Base-by-base conservation (phyloP, 2,888 invertebrate species). In the Gasteruption jaculator region DNA sequence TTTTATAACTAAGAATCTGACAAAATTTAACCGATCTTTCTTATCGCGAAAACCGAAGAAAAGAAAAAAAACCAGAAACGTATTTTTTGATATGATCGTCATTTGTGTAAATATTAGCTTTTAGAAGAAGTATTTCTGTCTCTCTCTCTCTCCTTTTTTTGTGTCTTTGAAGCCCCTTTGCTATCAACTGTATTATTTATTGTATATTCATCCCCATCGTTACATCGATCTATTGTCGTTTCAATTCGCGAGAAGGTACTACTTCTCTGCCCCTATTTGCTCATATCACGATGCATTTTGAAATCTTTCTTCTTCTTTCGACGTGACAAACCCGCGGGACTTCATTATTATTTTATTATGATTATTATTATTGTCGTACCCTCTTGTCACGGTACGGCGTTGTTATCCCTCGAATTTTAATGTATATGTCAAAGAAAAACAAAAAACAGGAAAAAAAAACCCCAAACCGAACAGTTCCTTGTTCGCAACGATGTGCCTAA, bases 21-120 rank as follows among this genome's bases (percentile, higher is more conserved):
- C 21, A 12, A 46, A 44, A 46, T 47, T 48, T 48, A 45, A 46
- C 43, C 33, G 44, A 30, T 11, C 39, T 40, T 25, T 43, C 38
- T 39, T 46, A 49, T 45, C 43, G 38, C 35, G 40, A 48, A 32
- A 31, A 46, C 30, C 41, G 46, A 50, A 43, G 50, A 54, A 54
- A 41, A 50, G 50, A 60, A 58, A 56, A 54, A 45, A 37, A 50
- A 54, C 58, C 61, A 59, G 60, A 54, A 60, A 65, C 61, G 59
- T 67, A 65, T 69, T 68, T 70, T 70, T 70, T 68, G 66, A 65
- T 69, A 69, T 65, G 63, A 69, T 63, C n/a, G n/a, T n/a, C 65
- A 62, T 60, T 68, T 65, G 64, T 71, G 70, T 71, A 71, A 68
- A 71, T 71, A 70, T 58, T 70, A 69, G 68, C 57, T 63, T 61